Evolutionary conservation across 2,797 vertebrate species (phyloP).

Genomic region (Oceanodroma leucorhoa): DNA sequence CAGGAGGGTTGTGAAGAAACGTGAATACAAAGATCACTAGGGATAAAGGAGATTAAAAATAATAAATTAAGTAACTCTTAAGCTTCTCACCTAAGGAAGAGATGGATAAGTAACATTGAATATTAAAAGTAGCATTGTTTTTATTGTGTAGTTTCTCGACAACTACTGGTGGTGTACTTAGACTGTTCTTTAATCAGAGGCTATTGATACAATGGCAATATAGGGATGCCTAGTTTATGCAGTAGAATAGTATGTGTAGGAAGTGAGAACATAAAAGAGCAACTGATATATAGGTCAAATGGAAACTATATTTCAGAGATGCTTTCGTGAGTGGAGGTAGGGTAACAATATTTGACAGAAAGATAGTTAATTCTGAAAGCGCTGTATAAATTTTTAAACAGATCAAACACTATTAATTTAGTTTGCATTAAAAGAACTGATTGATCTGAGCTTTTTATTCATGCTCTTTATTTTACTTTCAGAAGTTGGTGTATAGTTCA

Average conservation of each 20-base stretch:
- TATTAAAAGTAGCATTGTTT: background rate
- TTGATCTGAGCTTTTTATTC: background rate
- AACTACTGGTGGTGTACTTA: background rate
- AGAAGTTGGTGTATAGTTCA: background rate
- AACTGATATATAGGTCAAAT: slow-evolving; percentile 2
- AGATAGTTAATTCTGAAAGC: background rate
- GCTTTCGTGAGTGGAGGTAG: background rate
- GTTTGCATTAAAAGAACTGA: background rate
- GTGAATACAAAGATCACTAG: background rate
- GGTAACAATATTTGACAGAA: background rate
- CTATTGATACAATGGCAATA: background rate
- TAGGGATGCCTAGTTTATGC: background rate
- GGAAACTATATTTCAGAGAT: background rate
- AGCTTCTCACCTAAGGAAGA: background rate
- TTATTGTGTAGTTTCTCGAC: background rate
- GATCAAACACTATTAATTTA: background rate
- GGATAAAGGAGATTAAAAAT: background rate
- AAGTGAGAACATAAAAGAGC: background rate
- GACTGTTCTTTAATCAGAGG: background rate
- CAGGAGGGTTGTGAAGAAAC: background rate
- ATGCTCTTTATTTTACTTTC: background rate
- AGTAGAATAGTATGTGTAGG: background rate
- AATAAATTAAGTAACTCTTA: background rate
- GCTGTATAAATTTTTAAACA: background rate
- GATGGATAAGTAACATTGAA: background rate